Percentiles rank a stretch among this genome's conserved stretches.
phyloP scores from a whole-genome alignment of 2,113 vertebrate species.

The Nannospalax galili region DNA sequence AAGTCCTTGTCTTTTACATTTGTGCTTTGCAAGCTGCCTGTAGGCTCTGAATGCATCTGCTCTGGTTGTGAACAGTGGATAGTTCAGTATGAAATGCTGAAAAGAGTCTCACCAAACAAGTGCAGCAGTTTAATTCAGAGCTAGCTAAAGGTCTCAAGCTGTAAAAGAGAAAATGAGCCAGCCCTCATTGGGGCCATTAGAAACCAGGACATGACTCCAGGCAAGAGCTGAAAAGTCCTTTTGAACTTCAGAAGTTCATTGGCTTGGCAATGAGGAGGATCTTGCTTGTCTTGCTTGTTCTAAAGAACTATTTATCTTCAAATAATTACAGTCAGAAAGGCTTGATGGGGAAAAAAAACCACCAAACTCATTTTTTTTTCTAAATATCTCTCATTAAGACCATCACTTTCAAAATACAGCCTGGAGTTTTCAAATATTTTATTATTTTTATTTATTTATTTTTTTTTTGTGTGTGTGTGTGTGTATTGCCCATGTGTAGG shows the following conservation, averaged over 20 bases:
- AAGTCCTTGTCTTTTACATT: slow-evolving; percentile 14
- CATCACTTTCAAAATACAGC: slow-evolving; percentile 10
- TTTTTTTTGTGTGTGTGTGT: too few species aligned
- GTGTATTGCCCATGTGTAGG: too few species aligned
- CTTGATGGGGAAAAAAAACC: background rate
- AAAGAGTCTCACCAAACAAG: slow-evolving; percentile 83
- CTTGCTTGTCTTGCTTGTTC: slow-evolving; percentile 46
- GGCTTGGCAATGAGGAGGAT: slow-evolving; percentile 50
- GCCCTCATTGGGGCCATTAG: slow-evolving; percentile 79
- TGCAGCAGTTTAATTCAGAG: slow-evolving; percentile 79
- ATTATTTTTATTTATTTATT: too few species aligned
- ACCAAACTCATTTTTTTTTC: slow-evolving; percentile 39
- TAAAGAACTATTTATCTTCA: slow-evolving; percentile 52
- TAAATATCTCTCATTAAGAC: background rate
- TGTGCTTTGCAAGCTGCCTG: slow-evolving; percentile 43
- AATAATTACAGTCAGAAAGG: slow-evolving; percentile 29
- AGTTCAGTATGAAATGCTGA: slow-evolving; percentile 80
- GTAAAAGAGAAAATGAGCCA: slow-evolving; percentile 84
- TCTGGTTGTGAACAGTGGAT: slow-evolving; percentile 81
- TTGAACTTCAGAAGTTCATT: slow-evolving; percentile 71
- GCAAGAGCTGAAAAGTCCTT: slow-evolving; percentile 71
- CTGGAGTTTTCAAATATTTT: slow-evolving; percentile 38
- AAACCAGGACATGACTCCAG: slow-evolving; percentile 81
- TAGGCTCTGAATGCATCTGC: slow-evolving; percentile 82
- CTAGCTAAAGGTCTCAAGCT: slow-evolving; percentile 82